Evolutionary conservation across 1,140 invertebrate species (phyloP), one percentile per base, ranked within the genome.

Genomic region (Archivesica marissinica): DNA sequence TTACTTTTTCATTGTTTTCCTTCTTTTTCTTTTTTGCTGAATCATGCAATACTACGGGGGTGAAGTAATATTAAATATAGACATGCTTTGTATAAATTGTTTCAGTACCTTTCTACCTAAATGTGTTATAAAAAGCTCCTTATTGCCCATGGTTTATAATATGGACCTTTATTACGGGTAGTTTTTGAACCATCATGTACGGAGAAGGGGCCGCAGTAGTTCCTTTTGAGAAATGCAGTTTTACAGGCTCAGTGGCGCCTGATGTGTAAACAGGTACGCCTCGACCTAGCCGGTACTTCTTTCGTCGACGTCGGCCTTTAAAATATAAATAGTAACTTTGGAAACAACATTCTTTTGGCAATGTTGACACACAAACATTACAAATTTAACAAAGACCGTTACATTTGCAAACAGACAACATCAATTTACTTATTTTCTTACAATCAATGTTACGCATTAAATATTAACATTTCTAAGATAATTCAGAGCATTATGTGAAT

Each of bases 111-210:
- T 52, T 85, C 72, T 76, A 85, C 54, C 15, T 75, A 85, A 47
- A 41, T 47, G 54, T 47, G 54, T 50, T 52, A 68, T 28, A 85
- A 77, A 47, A 54, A 39, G 44, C 44, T 47, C 44, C 7, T 75
- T 47, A 85, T 68, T 85, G 82, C 9, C 74, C 74, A 44, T 85
- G 35, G 61, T 77, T 85, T 66, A 85, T 59, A 66, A 85, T 85
- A 85, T 85, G 82, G 70, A 85, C 82, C 82, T 85, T 85, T 54
- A 85, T 85, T 28, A 85, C 82, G 13, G 82, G 82, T 50, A 85
- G 82, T 85, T 85, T 85, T 85, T 85, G 82, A n/a, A 85, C 82
- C 82, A 85, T 85, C 82, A 85, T 85, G 61, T 85, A 85, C 23
- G 82, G 82, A 38, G 82, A 85, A 50, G 41, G 33, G 38, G 47